Evolutionary conservation across 2,797 vertebrate genomes (phyloP).

Genomic region (Schizothorax lantsangensis): DNA sequence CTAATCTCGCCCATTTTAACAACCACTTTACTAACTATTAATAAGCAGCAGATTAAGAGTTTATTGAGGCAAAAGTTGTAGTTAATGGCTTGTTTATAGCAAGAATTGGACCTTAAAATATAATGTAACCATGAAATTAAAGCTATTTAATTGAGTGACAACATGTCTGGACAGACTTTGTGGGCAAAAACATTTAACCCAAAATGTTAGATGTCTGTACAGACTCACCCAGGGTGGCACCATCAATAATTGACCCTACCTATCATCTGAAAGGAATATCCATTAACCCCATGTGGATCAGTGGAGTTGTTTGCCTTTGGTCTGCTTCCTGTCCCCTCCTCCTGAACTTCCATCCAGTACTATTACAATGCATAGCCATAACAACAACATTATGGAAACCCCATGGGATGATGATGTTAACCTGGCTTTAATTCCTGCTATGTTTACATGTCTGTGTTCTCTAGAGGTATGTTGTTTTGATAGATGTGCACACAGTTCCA

Average conservation of each 20-base stretch:
- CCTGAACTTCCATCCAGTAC: constrained; percentile 4
- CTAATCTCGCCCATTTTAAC: no score
- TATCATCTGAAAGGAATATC: constrained; percentile 29
- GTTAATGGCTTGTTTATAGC: no score
- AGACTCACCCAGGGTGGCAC: constrained; percentile 21
- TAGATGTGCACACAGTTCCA: not conserved
- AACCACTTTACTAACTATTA: no score
- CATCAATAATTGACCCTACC: constrained; percentile 20
- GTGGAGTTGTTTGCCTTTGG: constrained; percentile 23
- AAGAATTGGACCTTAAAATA: no score
- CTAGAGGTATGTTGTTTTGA: constrained; percentile 7
- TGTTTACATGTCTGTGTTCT: constrained; percentile 24
- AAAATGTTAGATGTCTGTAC: not conserved
- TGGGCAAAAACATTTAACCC: not conserved
- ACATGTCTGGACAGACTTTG: not conserved
- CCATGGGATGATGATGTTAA: constrained; percentile 15
- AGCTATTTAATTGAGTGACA: not conserved
- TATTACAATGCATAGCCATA: constrained; percentile 15
- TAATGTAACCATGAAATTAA: not conserved
- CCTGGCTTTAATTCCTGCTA: constrained; percentile 2
- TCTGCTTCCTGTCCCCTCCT: constrained; percentile 52
- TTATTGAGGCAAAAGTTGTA: no score
- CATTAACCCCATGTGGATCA: constrained; percentile 42
- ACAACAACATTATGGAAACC: constrained; percentile 31
- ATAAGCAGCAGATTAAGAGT: no score